Conservation (phyloP, 2,888 invertebrate species). For the Parnassius smintheus region DNA sequence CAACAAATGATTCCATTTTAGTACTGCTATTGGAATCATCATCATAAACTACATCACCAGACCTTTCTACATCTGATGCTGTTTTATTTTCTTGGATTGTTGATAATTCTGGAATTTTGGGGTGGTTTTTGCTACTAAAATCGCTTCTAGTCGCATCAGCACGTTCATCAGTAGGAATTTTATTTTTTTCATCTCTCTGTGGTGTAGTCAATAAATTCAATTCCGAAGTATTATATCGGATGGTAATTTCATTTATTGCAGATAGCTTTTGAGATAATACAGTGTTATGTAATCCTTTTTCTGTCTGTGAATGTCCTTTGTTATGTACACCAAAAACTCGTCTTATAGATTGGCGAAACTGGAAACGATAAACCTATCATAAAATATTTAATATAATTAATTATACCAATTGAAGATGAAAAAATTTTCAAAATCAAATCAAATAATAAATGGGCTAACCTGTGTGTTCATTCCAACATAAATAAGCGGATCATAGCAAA, state of each 20-base stretch:
- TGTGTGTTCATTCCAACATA: conserved; percentile 88
- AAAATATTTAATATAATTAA: no score
- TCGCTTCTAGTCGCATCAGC: conserved; percentile 52
- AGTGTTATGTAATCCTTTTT: conserved; percentile 60
- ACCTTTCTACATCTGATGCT: conserved; percentile 57
- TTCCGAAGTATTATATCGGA: conserved; percentile 52
- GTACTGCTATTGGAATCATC: conserved; percentile 55
- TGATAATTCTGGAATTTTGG: conserved; percentile 51
- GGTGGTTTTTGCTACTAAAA: conserved; percentile 39
- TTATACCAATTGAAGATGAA: neutral
- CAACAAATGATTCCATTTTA: conserved; percentile 50
- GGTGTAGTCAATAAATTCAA: conserved; percentile 45
- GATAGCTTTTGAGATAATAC: conserved; percentile 61
- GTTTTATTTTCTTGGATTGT: conserved; percentile 64
- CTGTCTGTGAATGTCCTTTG: conserved; percentile 55
- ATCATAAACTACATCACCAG: conserved; percentile 56
- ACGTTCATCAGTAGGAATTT: conserved; percentile 42
- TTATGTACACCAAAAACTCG: conserved; percentile 66
- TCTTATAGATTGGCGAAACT: conserved; percentile 76
- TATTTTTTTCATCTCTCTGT: conserved; percentile 47
- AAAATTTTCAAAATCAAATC: neutral
- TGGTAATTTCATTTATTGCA: conserved; percentile 53
- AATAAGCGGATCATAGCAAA: conserved; percentile 88
- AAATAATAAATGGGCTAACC: conserved; percentile 48
- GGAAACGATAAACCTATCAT: conserved; percentile 39